These are phyloP conservation scores for Hesperia comma DNA, from an alignment of 2,888 invertebrate genomes.

Conservation along the genomic window DNA sequence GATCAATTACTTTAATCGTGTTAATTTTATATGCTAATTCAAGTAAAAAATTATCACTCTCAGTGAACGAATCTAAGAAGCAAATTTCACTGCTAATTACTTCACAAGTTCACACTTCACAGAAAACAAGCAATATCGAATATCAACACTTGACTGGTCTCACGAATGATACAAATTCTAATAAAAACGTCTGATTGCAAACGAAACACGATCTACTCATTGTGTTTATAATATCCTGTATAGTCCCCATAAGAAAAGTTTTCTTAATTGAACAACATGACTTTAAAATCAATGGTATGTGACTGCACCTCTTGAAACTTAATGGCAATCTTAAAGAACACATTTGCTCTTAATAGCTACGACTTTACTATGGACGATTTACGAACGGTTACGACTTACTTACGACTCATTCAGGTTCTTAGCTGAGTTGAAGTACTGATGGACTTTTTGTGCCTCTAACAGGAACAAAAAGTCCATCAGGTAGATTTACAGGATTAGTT, in stretches of 20 bases:
- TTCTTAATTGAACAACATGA: constrained; percentile 43
- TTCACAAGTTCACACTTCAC: constrained; percentile 32
- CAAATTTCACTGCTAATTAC: constrained; percentile 26
- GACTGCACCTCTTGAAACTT: constrained; percentile 27
- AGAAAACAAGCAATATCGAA: constrained; percentile 20
- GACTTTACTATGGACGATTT: constrained; percentile 5
- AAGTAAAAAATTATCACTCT: neutral
- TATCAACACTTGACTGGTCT: constrained; percentile 29
- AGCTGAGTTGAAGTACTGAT: neutral
- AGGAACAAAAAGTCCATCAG: neutral
- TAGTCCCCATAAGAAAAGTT: constrained; percentile 37
- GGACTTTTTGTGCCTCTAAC: too few species aligned
- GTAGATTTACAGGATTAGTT: neutral
- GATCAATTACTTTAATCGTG: too few species aligned
- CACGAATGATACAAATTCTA: constrained; percentile 31
- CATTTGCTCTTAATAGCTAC: constrained; percentile 10
- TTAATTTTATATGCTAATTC: too few species aligned
- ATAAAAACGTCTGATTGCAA: constrained; percentile 21
- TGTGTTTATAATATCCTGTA: constrained; percentile 35
- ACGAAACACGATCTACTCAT: constrained; percentile 39
- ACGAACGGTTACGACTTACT: neutral
- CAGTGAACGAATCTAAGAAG: constrained; percentile 8
- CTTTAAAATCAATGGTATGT: constrained; percentile 38
- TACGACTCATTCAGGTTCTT: constrained; percentile 1
- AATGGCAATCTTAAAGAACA: constrained; percentile 15